Base-by-base conservation (phyloP, 2,888 invertebrate species). In the Tuta absoluta region DNA sequence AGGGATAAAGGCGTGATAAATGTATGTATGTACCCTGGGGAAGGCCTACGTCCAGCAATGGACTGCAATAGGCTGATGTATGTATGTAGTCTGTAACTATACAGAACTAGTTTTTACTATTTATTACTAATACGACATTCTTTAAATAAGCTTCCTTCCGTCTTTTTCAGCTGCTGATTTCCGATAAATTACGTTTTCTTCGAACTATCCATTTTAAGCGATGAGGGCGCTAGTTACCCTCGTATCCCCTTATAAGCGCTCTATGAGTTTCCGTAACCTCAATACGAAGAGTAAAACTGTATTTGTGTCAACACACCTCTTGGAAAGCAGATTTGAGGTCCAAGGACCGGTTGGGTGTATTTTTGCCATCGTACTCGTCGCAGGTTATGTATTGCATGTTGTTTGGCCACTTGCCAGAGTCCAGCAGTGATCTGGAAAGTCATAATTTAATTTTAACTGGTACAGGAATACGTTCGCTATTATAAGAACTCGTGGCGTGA, bases 291-390 rank as follows among this genome's bases (percentile, higher is more conserved):
- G 7, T 12, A 17, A 67, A 61, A 53, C 48, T 53, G 19, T 71
- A 71, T 74, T 73, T 70, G 49, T 75, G 73, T 78, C 75, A 76
- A 77, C 80, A 71, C 84, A 95, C 95, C 92, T 94, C 94, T 82
- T 92, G 93, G 72, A 96, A 93, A 72, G 94, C 94, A 71, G 93
- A 92, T 81, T 93, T 93, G 62, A 96, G 92, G 86, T 96, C 94
- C 76, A 97, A 91, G 78, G 93, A 93, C 71, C 96, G 93, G 70
- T 92, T 93, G n/a, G 96, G 95, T 38, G 95, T 95, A 85, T 95
- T 95, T 75, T 94, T 94, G 48, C 95, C 96, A 80, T 95, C 94
- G 81, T 95, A 96, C 65, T 95, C 95, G 80, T 96, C 95, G 80
- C 97, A 97, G 49, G 94, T 94, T 69, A 95, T 93, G 83, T 95